phyloP scores from a whole-genome alignment of 2,797 vertebrate species.

The Rhinoraja longicauda region DNA sequence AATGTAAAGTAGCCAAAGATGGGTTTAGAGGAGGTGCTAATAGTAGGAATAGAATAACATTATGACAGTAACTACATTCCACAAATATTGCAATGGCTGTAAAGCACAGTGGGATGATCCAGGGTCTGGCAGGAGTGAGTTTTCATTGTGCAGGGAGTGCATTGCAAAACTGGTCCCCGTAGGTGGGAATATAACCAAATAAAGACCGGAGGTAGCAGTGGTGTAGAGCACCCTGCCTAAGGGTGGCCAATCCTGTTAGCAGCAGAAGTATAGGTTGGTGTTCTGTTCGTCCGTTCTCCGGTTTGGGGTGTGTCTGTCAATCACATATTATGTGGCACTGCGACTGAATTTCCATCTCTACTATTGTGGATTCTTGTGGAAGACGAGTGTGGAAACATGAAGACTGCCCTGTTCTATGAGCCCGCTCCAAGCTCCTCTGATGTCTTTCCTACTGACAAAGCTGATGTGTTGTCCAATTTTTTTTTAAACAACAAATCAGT shows the following conservation, averaged over 20 bases:
- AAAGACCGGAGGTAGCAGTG: background rate
- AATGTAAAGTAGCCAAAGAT: background rate
- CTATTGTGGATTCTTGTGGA: background rate
- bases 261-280: background rate
- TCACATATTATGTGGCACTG: too few relatives aligned
- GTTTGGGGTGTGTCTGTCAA: too few relatives aligned
- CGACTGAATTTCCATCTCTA: background rate
- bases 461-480: background rate
- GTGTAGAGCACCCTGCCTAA: background rate
- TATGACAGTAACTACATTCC: too few relatives aligned
- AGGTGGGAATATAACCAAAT: too few relatives aligned
- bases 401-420: background rate
- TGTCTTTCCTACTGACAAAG: background rate
- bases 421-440: background rate
- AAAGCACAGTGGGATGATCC: too few relatives aligned
- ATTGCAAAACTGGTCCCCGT: too few relatives aligned
- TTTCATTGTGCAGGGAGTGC: too few relatives aligned
- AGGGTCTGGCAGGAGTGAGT: too few relatives aligned
- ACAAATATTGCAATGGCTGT: too few relatives aligned
- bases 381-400: background rate
- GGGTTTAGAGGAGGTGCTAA: background rate
- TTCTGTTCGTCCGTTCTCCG: too few relatives aligned
- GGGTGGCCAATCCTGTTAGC: background rate
- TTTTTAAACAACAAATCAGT: background rate
- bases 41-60: background rate